Percentiles rank a stretch among this genome's conserved stretches.
phyloP scores from a whole-genome alignment of 2,113 vertebrate genomes.

The Hypomesus transpacificus region DNA sequence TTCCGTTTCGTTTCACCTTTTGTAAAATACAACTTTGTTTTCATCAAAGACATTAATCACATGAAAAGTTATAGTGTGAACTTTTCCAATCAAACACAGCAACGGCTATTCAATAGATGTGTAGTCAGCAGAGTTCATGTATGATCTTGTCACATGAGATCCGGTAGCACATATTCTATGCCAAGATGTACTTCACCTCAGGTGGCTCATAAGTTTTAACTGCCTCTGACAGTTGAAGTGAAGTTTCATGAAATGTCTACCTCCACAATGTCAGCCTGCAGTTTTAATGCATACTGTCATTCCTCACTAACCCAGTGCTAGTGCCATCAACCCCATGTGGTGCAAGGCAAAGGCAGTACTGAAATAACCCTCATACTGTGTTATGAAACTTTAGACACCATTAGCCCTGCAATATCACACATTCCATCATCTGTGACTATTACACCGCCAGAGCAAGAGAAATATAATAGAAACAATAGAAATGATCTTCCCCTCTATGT shows the following conservation, averaged over 20 bases:
- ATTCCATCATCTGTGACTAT: constrained; percentile 31
- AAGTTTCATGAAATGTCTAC: constrained; percentile 22
- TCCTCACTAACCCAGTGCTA: constrained; percentile 6
- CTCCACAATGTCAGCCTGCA: constrained; percentile 20
- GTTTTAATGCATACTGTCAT: neutral
- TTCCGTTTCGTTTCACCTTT: no score
- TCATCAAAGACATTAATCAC: no score
- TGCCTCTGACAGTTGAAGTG: constrained; percentile 8
- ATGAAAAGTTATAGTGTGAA: neutral
- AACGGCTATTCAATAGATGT: no score
- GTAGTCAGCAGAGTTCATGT: constrained; percentile 1
- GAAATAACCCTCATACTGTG: constrained; percentile 3
- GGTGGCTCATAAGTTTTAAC: constrained; percentile 15
- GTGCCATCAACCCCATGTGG: neutral
- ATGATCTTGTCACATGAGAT: constrained; percentile 22
- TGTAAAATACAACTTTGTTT: no score
- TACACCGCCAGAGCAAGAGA: constrained; percentile 25
- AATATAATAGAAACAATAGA: constrained; percentile 37
- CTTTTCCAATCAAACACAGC: neutral
- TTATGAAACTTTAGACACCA: constrained; percentile 33
- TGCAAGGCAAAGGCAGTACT: constrained; percentile 7
- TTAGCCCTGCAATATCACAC: constrained; percentile 31
- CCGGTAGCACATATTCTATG: constrained; percentile 25
- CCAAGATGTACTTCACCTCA: constrained; percentile 1
- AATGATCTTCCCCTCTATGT: constrained; percentile 24